Conservation (phyloP, 2,113 vertebrate species). For the Oenanthe oenanthe region DNA sequence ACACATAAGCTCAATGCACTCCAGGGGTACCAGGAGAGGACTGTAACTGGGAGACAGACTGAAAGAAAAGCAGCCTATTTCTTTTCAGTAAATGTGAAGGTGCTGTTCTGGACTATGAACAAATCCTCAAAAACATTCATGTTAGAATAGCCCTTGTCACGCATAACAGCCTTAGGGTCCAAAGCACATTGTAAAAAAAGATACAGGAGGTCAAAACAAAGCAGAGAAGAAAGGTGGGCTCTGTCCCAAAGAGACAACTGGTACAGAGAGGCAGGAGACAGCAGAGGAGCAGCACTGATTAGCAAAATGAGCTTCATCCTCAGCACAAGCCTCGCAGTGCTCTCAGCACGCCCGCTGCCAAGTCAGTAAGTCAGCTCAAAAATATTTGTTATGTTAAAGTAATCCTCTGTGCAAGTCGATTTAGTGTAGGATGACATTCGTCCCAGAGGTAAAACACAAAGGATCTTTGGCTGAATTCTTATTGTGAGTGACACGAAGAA, state of each 20-base stretch:
- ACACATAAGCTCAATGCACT: background rate
- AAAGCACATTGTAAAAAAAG: background rate
- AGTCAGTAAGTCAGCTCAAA: background rate
- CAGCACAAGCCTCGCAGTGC: background rate
- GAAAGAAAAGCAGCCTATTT: background rate
- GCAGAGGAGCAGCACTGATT: background rate
- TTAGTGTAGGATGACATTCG: background rate
- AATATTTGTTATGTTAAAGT: slow-evolving; percentile 26
- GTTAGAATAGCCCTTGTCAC: background rate
- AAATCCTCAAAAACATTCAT: background rate
- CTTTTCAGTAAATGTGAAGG: background rate
- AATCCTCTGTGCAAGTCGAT: background rate
- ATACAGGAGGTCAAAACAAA: background rate
- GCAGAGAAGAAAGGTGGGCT: background rate
- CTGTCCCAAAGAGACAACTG: background rate
- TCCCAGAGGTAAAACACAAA: background rate
- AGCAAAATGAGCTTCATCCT: background rate
- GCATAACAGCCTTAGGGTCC: background rate
- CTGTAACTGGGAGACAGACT: background rate
- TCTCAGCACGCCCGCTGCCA: background rate
- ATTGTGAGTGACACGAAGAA: background rate
- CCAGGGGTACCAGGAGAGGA: background rate
- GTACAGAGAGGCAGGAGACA: background rate
- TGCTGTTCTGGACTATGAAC: background rate
- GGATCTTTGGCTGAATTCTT: background rate